Conservation (phyloP, 1,140 invertebrate species). For the Galleria mellonella region DNA sequence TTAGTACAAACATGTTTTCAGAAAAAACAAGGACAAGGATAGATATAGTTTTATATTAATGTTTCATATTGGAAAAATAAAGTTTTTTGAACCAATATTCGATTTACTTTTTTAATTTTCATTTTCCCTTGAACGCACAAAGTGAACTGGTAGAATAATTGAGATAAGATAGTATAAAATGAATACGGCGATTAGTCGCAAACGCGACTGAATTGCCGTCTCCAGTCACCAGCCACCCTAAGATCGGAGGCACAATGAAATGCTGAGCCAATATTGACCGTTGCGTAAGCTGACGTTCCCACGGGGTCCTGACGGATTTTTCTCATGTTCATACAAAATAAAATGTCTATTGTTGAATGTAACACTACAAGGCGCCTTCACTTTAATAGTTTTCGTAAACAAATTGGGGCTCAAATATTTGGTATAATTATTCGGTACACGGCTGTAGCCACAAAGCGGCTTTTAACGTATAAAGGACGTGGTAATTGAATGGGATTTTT, state of each 20-base stretch:
- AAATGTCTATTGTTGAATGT: constrained; percentile 27
- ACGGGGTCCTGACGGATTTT: constrained; percentile 54
- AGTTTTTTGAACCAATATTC: no score
- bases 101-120: no score
- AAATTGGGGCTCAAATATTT: constrained; percentile 61
- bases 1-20: no score
- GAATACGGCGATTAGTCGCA: no score
- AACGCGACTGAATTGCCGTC: no score
- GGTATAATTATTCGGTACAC: constrained; percentile 49
- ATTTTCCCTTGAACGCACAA: no score
- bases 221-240: background rate
- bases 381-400: constrained; percentile 43
- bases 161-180: no score
- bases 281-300: constrained; percentile 47
- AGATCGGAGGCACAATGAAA: constrained; percentile 44
- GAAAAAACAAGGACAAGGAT: no score
- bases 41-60: no score
- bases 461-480: constrained; percentile 60
- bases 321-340: constrained; percentile 41
- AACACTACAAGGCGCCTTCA: constrained; percentile 48
- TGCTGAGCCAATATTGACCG: constrained; percentile 54
- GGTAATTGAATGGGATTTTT: constrained; percentile 60
- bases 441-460: constrained; percentile 39
- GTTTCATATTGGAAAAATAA: no score
- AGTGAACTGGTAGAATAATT: no score